A percentile compares a stretch with the other conserved stretches of the same genome.
Conservation (phyloP, 2,888 invertebrate species). For the Melitaea athalia region DNA sequence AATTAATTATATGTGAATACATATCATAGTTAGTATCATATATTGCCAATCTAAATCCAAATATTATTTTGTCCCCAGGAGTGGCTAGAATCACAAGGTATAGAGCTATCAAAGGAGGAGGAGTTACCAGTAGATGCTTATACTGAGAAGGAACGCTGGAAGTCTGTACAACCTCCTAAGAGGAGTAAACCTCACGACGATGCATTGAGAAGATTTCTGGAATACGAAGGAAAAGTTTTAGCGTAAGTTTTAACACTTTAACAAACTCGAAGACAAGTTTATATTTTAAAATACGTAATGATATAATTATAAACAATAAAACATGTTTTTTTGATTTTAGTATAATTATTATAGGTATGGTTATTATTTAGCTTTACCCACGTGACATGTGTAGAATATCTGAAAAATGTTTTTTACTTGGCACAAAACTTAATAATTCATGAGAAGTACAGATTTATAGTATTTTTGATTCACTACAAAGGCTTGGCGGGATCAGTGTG, state of each 20-base stretch:
- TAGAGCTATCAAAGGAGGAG: constrained; percentile 87
- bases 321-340: too few relatives aligned
- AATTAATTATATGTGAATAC: too few relatives aligned
- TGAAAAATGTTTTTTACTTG: too few relatives aligned
- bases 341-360: too few relatives aligned
- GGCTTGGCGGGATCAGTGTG: neutral
- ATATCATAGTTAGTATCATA: too few relatives aligned
- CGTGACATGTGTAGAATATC: too few relatives aligned
- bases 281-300: neutral
- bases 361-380: too few relatives aligned
- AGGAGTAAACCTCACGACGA: constrained; percentile 52
- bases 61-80: constrained; percentile 74
- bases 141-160: constrained; percentile 75
- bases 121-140: constrained; percentile 88
- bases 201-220: constrained; percentile 85
- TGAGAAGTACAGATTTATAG: too few relatives aligned
- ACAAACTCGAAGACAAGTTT: neutral
- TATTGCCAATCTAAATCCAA: too few relatives aligned
- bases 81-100: constrained; percentile 91
- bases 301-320: neutral
- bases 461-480: neutral
- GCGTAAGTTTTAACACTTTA: constrained; percentile 80
- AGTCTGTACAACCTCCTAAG: constrained; percentile 58
- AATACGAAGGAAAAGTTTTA: constrained; percentile 91
- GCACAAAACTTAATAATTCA: too few relatives aligned